Evolutionary conservation across 2,113 vertebrate genomes (phyloP), one percentile per base, ranked within the genome.

Genomic region (Megalops atlanticus): DNA sequence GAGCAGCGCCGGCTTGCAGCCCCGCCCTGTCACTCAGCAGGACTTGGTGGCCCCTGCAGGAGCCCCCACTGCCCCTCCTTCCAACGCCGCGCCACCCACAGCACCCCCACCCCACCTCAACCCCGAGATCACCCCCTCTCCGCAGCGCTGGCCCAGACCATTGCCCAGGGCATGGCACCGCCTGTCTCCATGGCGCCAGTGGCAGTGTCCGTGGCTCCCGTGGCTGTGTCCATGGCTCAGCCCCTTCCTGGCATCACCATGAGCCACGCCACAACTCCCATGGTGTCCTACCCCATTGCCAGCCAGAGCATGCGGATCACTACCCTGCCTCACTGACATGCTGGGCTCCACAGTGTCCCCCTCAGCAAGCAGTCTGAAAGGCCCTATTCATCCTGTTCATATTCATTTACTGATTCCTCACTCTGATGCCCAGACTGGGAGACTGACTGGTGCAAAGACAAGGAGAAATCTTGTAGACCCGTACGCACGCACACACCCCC

Each of bases 241-340:
- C 95, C 98, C 0, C 69, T 99, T 76, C 95, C 96, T 0, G 96
- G 95, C 41, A 98, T 99, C 91, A 98, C 97, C 77, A 99, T 99
- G 95, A 99, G 97, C 91, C 98, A 99, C 1, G 96, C 97, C 83
- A 98, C 97, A 74, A 97, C 97, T 6, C 97, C 97, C 0, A 98
- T 99, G 97, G 96, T 98, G 85, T 96, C 97, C 0, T 99, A 99
- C 86, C 98, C 98, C 78, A 99, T 99, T 0, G 97, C 94, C 24
- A 97, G 97, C 89, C 98, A 99, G 89, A 98, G 97, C 90, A 98
- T 99, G 97, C 94, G 97, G 88, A 99, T 99, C 90, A 99, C 97
- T 31, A 96, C 96, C 86, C 93, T 98, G 90, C 97, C 96, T 7
- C 97, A 99, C 92, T 98, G 93, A 95, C 78, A 78, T 77, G 75